A percentile compares a stretch with the other conserved stretches of the same genome.
phyloP scores from a whole-genome alignment of 2,113 vertebrate species.

The Morone chrysops region DNA sequence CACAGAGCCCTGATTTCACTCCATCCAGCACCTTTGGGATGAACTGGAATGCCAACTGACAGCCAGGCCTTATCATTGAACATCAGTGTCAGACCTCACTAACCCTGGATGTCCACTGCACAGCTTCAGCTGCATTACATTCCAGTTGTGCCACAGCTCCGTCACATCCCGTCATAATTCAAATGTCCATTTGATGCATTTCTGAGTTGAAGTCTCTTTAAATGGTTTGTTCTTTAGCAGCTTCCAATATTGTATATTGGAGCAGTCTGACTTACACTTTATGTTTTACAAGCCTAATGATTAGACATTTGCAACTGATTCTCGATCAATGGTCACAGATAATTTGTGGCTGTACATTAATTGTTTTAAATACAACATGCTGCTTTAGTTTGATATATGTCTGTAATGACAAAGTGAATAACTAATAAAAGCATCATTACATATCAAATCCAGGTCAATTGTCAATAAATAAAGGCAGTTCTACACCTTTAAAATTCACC shows the following conservation, averaged over 20 bases:
- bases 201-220: neutral
- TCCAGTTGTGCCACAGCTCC: neutral
- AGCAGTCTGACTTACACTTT: neutral
- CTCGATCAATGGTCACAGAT: too few relatives aligned
- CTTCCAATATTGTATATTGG: neutral
- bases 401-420: neutral
- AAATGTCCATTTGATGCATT: neutral
- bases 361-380: too few relatives aligned
- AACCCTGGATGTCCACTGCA: neutral
- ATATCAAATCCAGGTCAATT: neutral
- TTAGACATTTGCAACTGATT: neutral
- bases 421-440: neutral
- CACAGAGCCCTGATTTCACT: neutral
- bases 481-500: too few relatives aligned
- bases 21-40: constrained; percentile 8
- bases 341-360: too few relatives aligned
- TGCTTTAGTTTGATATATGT: neutral
- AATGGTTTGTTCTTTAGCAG: neutral
- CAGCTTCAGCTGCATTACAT: too few relatives aligned
- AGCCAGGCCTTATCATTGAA: neutral
- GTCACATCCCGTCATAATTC: neutral
- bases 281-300: neutral
- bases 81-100: constrained; percentile 16
- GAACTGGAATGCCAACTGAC: neutral
- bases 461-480: neutral